These are phyloP conservation scores for Monochamus saltuarius DNA, from an alignment of 1,140 invertebrate species.

Conservation along the genomic window DNA sequence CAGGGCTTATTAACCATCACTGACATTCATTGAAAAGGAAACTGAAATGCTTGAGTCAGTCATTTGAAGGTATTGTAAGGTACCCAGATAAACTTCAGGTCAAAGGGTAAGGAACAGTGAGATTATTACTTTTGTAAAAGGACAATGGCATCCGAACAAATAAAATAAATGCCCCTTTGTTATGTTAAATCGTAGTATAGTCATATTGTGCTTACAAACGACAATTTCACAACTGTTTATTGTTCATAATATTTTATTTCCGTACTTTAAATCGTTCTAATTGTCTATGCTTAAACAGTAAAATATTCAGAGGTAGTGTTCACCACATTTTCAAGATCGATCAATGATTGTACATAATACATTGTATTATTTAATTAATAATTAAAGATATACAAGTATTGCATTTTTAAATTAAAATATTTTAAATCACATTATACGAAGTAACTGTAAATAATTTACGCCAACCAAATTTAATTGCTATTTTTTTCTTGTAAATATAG, in stretches of 20 bases:
- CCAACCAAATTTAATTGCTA: no score
- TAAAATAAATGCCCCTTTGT: slow-evolving; percentile 15
- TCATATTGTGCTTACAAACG: slow-evolving; percentile 6
- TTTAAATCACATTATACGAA: no score
- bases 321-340: no score
- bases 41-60: not conserved
- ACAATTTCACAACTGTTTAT: slow-evolving; percentile 15
- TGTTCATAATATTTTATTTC: slow-evolving; percentile 20
- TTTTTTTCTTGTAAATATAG: no score
- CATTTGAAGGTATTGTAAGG: slow-evolving; percentile 12
- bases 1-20: not conserved
- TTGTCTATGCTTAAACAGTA: no score
- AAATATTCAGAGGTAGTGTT: no score
- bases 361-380: no score
- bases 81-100: slow-evolving; percentile 11
- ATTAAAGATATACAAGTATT: no score
- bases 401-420: no score
- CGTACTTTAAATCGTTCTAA: slow-evolving; percentile 5
- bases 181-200: slow-evolving; percentile 14
- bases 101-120: slow-evolving; percentile 16
- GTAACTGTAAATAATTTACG: no score
- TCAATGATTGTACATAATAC: no score
- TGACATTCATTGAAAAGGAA: slow-evolving; percentile 1
- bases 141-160: slow-evolving; percentile 14
- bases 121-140: slow-evolving; percentile 20